Percentiles rank a stretch among this genome's conserved stretches.
Evolutionary conservation across 1,140 invertebrate species (phyloP).

Genomic region (Phymastichus coffea): DNA sequence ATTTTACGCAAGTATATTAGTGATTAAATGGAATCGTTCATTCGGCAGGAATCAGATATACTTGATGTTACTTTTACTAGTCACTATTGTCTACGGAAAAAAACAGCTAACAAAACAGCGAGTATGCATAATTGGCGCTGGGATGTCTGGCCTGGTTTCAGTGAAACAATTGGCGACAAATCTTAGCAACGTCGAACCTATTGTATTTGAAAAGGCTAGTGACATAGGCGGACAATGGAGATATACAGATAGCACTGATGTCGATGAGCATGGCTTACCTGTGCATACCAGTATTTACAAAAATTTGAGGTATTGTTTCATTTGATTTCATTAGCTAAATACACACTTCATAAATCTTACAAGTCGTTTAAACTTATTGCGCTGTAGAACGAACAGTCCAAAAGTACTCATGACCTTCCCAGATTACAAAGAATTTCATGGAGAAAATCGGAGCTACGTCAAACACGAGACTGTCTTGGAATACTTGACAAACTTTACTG

Average conservation of each 20-base stretch:
- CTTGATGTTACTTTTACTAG: too few relatives aligned
- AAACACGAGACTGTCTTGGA: constrained; percentile 61
- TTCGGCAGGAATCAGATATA: too few relatives aligned
- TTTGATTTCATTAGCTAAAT: too few relatives aligned
- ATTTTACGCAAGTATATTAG: too few relatives aligned
- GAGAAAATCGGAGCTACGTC: constrained; percentile 57
- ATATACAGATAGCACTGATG: constrained; percentile 63
- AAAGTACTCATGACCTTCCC: constrained; percentile 75
- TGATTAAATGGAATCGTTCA: too few relatives aligned
- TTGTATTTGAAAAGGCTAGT: constrained; percentile 59
- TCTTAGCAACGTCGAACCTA: not conserved
- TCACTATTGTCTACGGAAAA: too few relatives aligned
- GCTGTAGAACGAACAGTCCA: constrained; percentile 79
- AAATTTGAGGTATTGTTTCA: constrained; percentile 58
- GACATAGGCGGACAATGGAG: constrained; percentile 71
- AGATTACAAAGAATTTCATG: constrained; percentile 61
- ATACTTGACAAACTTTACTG: constrained; percentile 65
- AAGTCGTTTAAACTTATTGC: too few relatives aligned
- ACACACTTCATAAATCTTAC: too few relatives aligned
- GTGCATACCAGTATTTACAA: constrained; percentile 74
- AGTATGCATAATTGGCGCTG: constrained; percentile 74
- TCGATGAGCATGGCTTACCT: constrained; percentile 60
- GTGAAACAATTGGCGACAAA: constrained; percentile 57
- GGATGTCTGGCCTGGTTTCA: constrained; percentile 73
- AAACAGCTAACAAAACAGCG: too few relatives aligned